A percentile compares a stretch with the other conserved stretches of the same genome.
Conservation (phyloP, 2,113 vertebrate genomes). For the Saccopteryx bilineata region DNA sequence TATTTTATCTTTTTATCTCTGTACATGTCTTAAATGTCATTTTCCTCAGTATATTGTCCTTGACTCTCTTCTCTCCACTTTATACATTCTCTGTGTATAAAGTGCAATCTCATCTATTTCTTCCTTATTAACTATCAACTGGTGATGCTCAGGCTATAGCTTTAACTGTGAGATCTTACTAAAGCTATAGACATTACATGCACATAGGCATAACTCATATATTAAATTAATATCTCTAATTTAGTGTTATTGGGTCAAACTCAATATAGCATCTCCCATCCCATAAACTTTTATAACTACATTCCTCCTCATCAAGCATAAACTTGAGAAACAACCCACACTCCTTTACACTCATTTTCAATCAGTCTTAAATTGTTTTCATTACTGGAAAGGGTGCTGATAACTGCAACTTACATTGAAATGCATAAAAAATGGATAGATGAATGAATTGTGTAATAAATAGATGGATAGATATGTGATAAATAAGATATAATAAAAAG, state of each 20-base stretch:
- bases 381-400: not conserved
- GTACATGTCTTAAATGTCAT: not conserved
- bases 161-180: not conserved
- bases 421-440: not conserved
- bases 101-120: not conserved
- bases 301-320: not conserved
- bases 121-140: not conserved
- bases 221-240: not conserved
- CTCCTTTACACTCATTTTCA: not conserved
- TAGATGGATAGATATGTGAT: not conserved
- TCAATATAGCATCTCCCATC: not conserved
- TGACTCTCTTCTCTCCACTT: not conserved
- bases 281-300: not conserved
- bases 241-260: not conserved
- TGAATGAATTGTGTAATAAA: not conserved
- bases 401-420: not conserved
- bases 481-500: not conserved
- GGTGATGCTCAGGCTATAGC: not conserved
- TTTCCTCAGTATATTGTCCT: not conserved
- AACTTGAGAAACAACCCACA: not conserved
- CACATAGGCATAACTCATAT: not conserved
- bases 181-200: not conserved
- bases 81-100: not conserved
- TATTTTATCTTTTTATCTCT: not conserved
- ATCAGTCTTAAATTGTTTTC: not conserved